Evolutionary conservation across 2,888 invertebrate species (phyloP), one percentile per base, ranked within the genome.

Genomic region (Tachina fera): DNA sequence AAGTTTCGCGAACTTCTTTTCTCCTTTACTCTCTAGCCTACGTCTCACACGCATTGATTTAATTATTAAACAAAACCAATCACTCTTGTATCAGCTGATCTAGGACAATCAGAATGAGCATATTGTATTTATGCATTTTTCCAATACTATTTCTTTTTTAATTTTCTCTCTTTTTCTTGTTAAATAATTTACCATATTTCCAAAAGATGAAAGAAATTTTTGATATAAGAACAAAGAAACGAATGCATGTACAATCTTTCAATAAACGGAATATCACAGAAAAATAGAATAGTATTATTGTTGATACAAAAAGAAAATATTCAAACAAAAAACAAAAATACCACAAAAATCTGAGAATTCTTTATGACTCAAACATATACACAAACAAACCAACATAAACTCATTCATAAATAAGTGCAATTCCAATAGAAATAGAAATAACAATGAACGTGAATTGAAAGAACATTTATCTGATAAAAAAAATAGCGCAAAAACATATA

Each of bases 381-480:
- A 31, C 5, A 31, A 31, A 31, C 5, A 31, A 31, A 31, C 31
- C 31, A 31, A 31, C 31, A 31, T 6, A 74, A 19, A 47, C 49
- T 58, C 58, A 61, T 72, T 19, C 67, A 56, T 16, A 76, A 47
- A 47, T 16, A 76, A 39, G 19, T 56, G 22, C 56, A 11, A 31
- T 39, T 19, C 45, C 4, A 8, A 51, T 3, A 60, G 22, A 51
- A 31, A 58, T 11, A 19, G 14, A 60, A 31, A 80, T 16, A 45
- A 41, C 11, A 51, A 60, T 58, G 14, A 16, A 67, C 49, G 67
- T 74, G 80, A 51, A 58, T 60, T 56, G 51, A n/a, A 14, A 11
- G 60, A 74, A 65, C 56, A 72, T 58, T 22, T 74, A 74, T 80
- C 58, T 67, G 72, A 81, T 68, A 14, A 60, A 70, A 22, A n/a